Evolutionary conservation across 2,113 vertebrate genomes (phyloP), one percentile per base, ranked within the genome.

Genomic region (Triplophysa tibetana): DNA sequence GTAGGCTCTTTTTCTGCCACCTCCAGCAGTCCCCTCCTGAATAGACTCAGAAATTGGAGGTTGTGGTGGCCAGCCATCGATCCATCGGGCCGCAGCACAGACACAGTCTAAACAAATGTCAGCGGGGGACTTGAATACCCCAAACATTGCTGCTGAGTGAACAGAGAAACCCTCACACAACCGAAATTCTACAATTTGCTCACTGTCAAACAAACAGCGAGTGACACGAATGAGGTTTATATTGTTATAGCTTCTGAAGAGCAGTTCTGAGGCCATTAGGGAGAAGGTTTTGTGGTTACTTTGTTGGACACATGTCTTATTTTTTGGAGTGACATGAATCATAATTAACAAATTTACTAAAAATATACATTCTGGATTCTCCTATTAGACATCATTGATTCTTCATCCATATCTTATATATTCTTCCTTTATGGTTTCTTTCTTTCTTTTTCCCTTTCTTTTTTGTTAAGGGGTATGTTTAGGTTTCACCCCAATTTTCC

Each of bases 21-120:
- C 73, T 61, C 60, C 14, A 38, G 26, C 54, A 24, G 56, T 43
- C 56, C 14, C n/a, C 70, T 75, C 72, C 23, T 62, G 38, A 75
- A 75, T n/a, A 17, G 21, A 24, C 58, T 48, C 45, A 48, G 54
- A 74, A 75, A 75, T 63, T 29, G 73, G 43, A 68, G 65, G 65
- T 75, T 41, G 24, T 52, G 48, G 75, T 64, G 33, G 67, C 45
- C 61, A 41, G 33, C 60, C 74, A 82, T 77, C 74, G 80, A 77
- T 81, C 80, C 48, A 77, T 23, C 65, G 74, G 66, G 75, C 74
- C 63, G 67, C 67, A 66, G 75, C n/a, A 70, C 60, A 72, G 60
- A 64, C 66, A 77, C 67, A 48, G 43, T 82, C 74, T 72, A 82
- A 82, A 72, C 80, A 77, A 72, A 77, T 77, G 66, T 82, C 80